Base-by-base conservation (phyloP, 2,797 vertebrate species). In the Odontamblyopus rebecca region DNA sequence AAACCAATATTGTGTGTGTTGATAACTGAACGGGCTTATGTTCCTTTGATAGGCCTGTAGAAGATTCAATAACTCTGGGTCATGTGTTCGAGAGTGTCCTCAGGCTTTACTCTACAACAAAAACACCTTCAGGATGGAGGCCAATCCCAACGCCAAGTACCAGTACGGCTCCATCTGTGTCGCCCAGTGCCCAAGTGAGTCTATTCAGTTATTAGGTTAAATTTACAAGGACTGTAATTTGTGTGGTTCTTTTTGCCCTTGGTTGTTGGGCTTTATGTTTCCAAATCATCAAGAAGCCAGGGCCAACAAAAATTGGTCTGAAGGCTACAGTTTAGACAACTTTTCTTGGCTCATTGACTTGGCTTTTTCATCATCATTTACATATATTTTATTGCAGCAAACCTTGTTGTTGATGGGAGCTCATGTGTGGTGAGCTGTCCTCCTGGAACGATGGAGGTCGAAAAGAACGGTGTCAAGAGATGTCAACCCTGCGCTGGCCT, bases 91-190 rank as follows among this genome's bases (percentile, higher is more conserved):
- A 0, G 94, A 93, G 78, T 98, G 97, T 82, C 97, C 97, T 0
- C 94, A 94, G 82, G 93, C 96, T 0, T 87, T 96, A 7, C 95
- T 98, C 82, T 98, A 99, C 92, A 98, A 97, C 91, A 96, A 95
- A 74, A 90, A 94, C 23, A 95, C 94, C 0, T 98, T 96, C 89
- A 97, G 96, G 90, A 83, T 98, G 85, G 97, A 99, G 83, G 94
- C 94, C 75, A 97, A 98, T 83, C 97, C 97, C 41, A 94, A 96
- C 51, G 95, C 95, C 79, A 99, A 97, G 85, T 99, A 98, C 85
- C 97, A 97, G 83, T 99, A 95, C 0, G 97, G 97, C 81, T 94
- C 96, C n/a, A 93, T 97, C 78, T 99, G 97, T 73, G 95, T 97
- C 38, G 89, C 95, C 72, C 94, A 94, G 80, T 99, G 97, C 74